Evolutionary conservation across 2,113 vertebrate genomes (phyloP), one percentile per base, ranked within the genome.

Genomic region (Puma concolor): DNA sequence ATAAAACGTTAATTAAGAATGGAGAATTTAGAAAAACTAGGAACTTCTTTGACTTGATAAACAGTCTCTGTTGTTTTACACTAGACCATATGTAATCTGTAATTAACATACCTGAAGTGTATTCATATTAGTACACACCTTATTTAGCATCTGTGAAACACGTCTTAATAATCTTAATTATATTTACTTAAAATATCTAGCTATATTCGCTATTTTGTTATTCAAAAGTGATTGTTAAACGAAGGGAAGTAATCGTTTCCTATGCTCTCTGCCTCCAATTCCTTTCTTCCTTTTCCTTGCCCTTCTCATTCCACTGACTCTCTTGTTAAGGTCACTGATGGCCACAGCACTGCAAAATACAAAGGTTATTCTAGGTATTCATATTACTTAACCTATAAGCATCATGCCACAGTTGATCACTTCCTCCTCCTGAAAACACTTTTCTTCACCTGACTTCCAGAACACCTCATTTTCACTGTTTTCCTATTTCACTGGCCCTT

Each of bases 81-180:
- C 19, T 79, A 63, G 48, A 57, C 10, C 19, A 93, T 52, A n/a
- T 27, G n/a, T 81, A 77, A 52, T 36, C n/a, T 72, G 41, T 54
- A 66, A 80, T 54, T 31, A 91, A 86, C 5, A 80, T 36, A 44
- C 27, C 7, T 64, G 52, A 71, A 71, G 36, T 91, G 17, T 14
- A 87, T 71, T 80, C 4, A 7, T 64, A 72, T 94, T 83, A 74
- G 54, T n/a, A 66, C 29, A 44, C 15, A 57, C 25, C 57, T 63
- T 87, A 87, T 36, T 91, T 81, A 94, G 17, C 63, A 94, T 63
- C 29, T 89, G 50, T 91, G 67, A 95, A 97, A 87, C 5, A 44
- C 36, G 90, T 93, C 69, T n/a, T 54, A 84, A 81, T 54, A 94
- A 29, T 41, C 82, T 44, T 69, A 81, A 71, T 52, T 44, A 76